Conservation (phyloP, 1,140 invertebrate genomes). For the Trichogramma pretiosum region DNA sequence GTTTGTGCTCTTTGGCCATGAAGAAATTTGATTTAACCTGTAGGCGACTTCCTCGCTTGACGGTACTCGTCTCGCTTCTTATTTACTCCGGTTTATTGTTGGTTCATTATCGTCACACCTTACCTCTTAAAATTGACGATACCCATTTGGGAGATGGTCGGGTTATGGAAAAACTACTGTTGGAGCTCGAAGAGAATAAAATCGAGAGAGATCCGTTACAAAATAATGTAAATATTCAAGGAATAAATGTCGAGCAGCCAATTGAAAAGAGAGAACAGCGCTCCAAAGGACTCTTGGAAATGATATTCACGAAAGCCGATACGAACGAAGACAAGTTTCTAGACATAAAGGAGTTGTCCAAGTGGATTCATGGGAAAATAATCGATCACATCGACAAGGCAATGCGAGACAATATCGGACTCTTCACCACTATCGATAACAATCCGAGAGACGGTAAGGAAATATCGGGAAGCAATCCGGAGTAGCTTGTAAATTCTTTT, state of each 20-base stretch:
- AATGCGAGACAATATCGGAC: conserved; percentile 59
- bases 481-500: no score
- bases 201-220: background rate
- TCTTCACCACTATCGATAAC: conserved; percentile 65
- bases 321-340: conserved; percentile 52
- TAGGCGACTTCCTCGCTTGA: conserved; percentile 32
- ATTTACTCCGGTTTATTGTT: conserved; percentile 35
- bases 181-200: conserved; percentile 28
- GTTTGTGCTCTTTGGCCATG: no score
- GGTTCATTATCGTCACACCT: conserved; percentile 28
- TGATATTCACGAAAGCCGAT: conserved; percentile 59
- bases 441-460: conserved; percentile 61
- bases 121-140: conserved; percentile 28
- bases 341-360: conserved; percentile 57
- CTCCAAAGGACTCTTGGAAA: conserved; percentile 41
- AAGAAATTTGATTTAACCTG: conserved; percentile 14
- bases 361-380: conserved; percentile 66
- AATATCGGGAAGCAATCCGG: no score
- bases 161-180: conserved; percentile 22
- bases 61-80: conserved; percentile 31
- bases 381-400: conserved; percentile 66
- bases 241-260: conserved; percentile 20
- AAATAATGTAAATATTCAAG: conserved; percentile 17
- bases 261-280: no score
- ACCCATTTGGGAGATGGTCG: background rate